Base-by-base conservation (phyloP, 2,797 vertebrate genomes). In the Thunnus albacares region DNA sequence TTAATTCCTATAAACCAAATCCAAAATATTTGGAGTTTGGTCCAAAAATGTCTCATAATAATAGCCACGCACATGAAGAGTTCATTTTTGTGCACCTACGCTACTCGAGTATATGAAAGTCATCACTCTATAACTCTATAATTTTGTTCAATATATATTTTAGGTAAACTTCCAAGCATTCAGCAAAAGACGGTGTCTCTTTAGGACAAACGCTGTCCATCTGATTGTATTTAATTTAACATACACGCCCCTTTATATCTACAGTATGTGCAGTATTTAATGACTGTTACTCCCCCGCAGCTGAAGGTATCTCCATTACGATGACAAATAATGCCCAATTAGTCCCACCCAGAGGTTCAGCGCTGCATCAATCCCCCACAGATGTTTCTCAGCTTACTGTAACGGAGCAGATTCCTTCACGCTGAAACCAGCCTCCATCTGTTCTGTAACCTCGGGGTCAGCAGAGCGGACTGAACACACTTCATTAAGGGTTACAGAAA, bases 301-400 rank as follows among this genome's bases (percentile, higher is more conserved):
- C 35, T 62, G 49, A 53, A 24, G 15, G 8, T 59, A 73, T 70
- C 52, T 41, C 56, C 61, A 63, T 68, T 35, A 77, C 15, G 3
- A 80, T 84, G 84, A 90, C 76, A 81, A 80, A 86, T 83, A 43
- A 51, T 1, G 5, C 3, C 28, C 59, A 79, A 63, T 84, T 80
- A 73, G 72, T 73, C 59, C 55, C 64, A 67, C 63, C 71, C 79
- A 33, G 53, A 71, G 70, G 61, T 69, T 66, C 66, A 24, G 71
- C 30, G 74, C 71, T 57, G 65, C 74, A 5, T 71, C 71, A 24
- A 63, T 70, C 12, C 62, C 18, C 28, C 57, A 20, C 87, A 89
- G 75, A 88, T 87, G 90, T 87, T 86, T 79, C 79, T 49, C 17
- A 1, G 56, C 57, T 80, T 41, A 10, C 53, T 65, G 67, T 69